Evolutionary conservation across 2,113 vertebrate genomes (phyloP).

Genomic region (Butorides virescens): DNA sequence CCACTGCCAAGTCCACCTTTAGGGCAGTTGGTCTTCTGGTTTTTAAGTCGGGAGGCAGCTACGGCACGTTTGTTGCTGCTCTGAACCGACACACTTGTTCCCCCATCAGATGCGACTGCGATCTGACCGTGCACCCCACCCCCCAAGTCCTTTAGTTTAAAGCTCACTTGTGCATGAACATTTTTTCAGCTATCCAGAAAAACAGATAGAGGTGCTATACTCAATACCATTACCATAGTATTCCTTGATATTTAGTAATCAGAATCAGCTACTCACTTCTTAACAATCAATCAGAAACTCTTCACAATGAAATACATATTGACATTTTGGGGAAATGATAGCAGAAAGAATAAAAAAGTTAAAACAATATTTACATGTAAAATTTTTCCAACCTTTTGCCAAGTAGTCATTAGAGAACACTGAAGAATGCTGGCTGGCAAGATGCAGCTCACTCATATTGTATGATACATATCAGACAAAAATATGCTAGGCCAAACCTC

Average conservation of each 20-base stretch:
- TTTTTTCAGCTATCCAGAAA: not conserved
- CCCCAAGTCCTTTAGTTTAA: no score
- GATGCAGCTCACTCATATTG: not conserved
- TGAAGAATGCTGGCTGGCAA: not conserved
- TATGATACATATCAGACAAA: not conserved
- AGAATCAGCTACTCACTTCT: not conserved
- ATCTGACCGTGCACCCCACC: no score
- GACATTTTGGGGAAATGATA: not conserved
- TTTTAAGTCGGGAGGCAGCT: no score
- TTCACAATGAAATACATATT: not conserved
- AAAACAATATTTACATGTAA: not conserved
- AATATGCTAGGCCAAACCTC: not conserved
- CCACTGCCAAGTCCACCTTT: no score
- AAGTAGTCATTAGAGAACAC: not conserved
- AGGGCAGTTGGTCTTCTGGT: no score
- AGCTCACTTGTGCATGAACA: not conserved
- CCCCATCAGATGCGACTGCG: no score
- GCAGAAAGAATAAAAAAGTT: not conserved
- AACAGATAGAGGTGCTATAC: not conserved
- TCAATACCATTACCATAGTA: not conserved
- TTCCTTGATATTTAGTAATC: not conserved
- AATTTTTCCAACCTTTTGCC: not conserved
- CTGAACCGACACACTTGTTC: no score
- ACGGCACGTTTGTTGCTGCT: no score
- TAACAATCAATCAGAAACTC: not conserved